phyloP scores from a whole-genome alignment of 2,888 invertebrate species.

The Conops quadrifasciatus region DNA sequence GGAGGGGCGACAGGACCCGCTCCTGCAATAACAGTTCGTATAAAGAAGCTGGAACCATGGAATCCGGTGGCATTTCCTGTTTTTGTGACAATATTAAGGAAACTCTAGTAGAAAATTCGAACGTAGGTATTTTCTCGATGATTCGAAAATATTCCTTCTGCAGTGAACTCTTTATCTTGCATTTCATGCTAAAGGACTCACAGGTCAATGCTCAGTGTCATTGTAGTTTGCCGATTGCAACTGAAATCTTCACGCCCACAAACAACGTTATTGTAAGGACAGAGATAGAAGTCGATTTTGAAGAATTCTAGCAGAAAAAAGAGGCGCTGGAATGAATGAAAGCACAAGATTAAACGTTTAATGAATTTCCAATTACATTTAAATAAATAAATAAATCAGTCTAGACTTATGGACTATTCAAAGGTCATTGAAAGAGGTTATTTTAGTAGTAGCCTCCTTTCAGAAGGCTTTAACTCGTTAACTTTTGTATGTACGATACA shows the following conservation, averaged over 20 bases:
- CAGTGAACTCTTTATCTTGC: background rate
- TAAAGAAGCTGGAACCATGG: background rate
- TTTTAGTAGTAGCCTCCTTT: too few species aligned
- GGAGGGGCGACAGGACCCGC: too few species aligned
- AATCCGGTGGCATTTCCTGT: background rate
- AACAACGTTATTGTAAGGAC: background rate
- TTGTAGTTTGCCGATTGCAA: background rate
- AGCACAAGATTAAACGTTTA: too few species aligned
- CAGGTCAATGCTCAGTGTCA: background rate
- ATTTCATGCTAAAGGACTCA: background rate
- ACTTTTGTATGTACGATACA: too few species aligned
- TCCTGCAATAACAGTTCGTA: background rate
- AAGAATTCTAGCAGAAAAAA: background rate
- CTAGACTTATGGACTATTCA: too few species aligned
- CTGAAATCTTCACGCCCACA: background rate
- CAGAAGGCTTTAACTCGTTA: too few species aligned
- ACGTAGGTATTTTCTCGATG: background rate
- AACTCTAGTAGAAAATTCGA: background rate
- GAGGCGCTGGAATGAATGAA: too few species aligned
- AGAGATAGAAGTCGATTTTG: background rate
- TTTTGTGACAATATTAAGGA: background rate
- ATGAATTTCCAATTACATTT: too few species aligned
- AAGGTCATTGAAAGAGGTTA: too few species aligned
- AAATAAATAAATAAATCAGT: too few species aligned
- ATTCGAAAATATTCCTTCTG: background rate